Percentiles rank a stretch among this genome's conserved stretches.
These are phyloP conservation scores for Apis dorsata DNA, from an alignment of 1,140 invertebrate genomes.

Conservation along the genomic window DNA sequence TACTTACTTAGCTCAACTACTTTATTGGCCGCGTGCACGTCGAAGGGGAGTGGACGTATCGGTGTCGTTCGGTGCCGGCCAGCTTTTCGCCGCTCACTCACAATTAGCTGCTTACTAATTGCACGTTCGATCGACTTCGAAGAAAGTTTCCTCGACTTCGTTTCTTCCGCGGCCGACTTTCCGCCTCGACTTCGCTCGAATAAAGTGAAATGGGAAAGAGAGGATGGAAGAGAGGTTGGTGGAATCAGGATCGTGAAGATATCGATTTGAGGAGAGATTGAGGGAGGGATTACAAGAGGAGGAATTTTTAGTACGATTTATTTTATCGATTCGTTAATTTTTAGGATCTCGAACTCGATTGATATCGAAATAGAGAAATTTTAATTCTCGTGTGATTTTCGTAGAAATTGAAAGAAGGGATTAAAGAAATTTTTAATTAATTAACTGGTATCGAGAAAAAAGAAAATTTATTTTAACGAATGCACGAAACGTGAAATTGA, in stretches of 20 bases:
- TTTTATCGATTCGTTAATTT: too few relatives aligned
- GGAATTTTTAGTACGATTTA: too few relatives aligned
- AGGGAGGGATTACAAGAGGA: too few relatives aligned
- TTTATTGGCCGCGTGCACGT: conserved; percentile 22
- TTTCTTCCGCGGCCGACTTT: background rate
- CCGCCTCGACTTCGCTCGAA: background rate
- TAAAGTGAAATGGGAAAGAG: background rate
- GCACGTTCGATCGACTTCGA: background rate
- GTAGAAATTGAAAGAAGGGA: too few relatives aligned
- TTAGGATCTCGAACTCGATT: too few relatives aligned
- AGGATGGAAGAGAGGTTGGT: too few relatives aligned
- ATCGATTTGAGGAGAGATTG: background rate
- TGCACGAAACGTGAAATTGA: too few relatives aligned
- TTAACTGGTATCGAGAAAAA: too few relatives aligned
- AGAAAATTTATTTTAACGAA: too few relatives aligned
- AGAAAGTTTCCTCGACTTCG: background rate
- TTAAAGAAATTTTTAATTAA: too few relatives aligned
- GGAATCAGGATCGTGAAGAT: background rate
- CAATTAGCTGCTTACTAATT: conserved; percentile 31
- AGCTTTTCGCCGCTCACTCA: conserved; percentile 23
- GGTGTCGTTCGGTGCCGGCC: background rate
- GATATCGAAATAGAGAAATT: too few relatives aligned
- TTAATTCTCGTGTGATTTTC: too few relatives aligned
- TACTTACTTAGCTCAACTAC: conserved; percentile 44
- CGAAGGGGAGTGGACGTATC: background rate